These are phyloP conservation scores for western clawed frog (Xenopus tropicalis) DNA, from an alignment of 2,113 vertebrate genomes.

Conservation along the genomic window DNA sequence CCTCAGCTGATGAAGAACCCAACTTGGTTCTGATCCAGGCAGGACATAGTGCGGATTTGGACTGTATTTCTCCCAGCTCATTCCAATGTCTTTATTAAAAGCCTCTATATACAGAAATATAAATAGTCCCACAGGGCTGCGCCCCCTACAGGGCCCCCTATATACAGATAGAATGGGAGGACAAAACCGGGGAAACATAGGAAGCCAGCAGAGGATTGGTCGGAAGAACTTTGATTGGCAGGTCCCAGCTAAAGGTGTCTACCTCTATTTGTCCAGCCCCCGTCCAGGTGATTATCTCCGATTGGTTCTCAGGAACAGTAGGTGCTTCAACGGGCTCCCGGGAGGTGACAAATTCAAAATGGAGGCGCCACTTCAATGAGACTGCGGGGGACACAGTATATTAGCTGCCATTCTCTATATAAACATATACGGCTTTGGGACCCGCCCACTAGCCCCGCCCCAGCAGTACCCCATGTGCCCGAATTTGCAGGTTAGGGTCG, in stretches of 20 bases:
- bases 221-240: conserved; percentile 93
- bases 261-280: conserved; percentile 88
- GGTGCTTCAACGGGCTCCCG: conserved; percentile 73
- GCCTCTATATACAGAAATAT: not conserved
- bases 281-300: conserved; percentile 80
- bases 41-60: too few species aligned
- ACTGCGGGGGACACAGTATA: conserved; percentile 54
- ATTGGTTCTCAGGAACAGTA: conserved; percentile 75
- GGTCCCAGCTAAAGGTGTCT: conserved; percentile 97
- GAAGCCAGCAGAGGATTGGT: conserved; percentile 90
- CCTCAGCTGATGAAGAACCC: too few species aligned
- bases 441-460: too few species aligned
- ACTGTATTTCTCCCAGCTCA: too few species aligned
- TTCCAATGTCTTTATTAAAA: not conserved
- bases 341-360: conserved; percentile 94
- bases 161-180: conserved; percentile 86
- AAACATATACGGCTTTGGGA: too few species aligned
- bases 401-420: too few species aligned
- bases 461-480: too few species aligned
- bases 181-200: conserved; percentile 84
- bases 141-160: conserved; percentile 54
- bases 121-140: not conserved
- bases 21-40: too few species aligned
- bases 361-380: conserved; percentile 80
- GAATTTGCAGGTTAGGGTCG: too few species aligned